These are phyloP conservation scores for Amphipyra tragopoginis DNA, from an alignment of 2,888 invertebrate genomes.

Conservation along the genomic window DNA sequence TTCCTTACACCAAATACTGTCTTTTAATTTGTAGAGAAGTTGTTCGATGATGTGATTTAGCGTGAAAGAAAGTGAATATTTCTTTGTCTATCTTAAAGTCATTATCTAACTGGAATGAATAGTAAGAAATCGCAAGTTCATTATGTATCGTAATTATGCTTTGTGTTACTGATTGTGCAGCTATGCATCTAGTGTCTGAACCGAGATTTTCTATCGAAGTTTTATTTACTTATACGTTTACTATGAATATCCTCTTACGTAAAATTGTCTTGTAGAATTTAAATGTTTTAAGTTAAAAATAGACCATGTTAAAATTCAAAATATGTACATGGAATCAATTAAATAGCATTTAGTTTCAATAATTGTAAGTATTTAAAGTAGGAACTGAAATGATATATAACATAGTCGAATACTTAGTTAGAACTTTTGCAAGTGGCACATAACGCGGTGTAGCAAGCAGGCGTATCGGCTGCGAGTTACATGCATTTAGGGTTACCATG, in stretches of 20 bases:
- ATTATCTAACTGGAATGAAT: slow-evolving; percentile 6
- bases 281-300: too few species aligned
- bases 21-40: too few species aligned
- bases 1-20: too few species aligned
- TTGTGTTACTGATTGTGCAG: slow-evolving; percentile 6
- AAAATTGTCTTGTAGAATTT: too few species aligned
- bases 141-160: slow-evolving; percentile 4
- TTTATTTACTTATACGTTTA: neutral
- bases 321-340: too few species aligned
- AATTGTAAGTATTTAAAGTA: too few species aligned
- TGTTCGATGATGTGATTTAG: neutral
- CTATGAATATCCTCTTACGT: too few species aligned
- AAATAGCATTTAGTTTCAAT: too few species aligned
- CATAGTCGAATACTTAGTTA: slow-evolving; percentile 66
- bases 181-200: neutral
- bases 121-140: slow-evolving; percentile 12
- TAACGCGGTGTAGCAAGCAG: slow-evolving; percentile 78
- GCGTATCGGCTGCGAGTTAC: slow-evolving; percentile 70
- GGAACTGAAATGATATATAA: slow-evolving; percentile 22
- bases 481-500: slow-evolving; percentile 59
- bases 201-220: neutral
- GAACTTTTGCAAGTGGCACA: slow-evolving; percentile 74
- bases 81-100: slow-evolving; percentile 7
- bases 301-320: too few species aligned
- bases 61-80: slow-evolving; percentile 11